phyloP scores from a whole-genome alignment of 2,888 invertebrate species.

The Drosophila falleni region DNA sequence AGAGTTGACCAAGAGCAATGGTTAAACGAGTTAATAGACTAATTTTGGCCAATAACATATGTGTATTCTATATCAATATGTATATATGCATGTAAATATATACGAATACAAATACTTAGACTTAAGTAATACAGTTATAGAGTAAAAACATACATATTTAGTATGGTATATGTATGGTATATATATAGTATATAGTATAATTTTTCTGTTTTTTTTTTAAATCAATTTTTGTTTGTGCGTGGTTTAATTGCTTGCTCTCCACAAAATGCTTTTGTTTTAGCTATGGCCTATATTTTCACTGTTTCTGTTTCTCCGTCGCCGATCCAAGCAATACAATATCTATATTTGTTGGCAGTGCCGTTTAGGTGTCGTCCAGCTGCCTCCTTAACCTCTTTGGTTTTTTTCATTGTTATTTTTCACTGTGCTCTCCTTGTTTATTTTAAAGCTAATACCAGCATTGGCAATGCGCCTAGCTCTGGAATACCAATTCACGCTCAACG shows the following conservation, averaged over 20 bases:
- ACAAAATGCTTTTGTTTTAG: slow-evolving; percentile 10
- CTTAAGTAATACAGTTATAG: slow-evolving; percentile 55
- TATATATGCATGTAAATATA: slow-evolving; percentile 30
- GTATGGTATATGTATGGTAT: slow-evolving; percentile 36
- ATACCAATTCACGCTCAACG: slow-evolving; percentile 83
- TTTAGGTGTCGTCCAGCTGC: slow-evolving; percentile 24
- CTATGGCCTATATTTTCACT: slow-evolving; percentile 10
- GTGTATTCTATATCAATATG: slow-evolving; percentile 36
- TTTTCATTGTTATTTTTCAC: slow-evolving; percentile 24
- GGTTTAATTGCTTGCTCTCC: slow-evolving; percentile 49
- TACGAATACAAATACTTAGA: slow-evolving; percentile 47
- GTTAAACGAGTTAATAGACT: slow-evolving; percentile 53
- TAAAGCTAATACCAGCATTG: slow-evolving; percentile 68
- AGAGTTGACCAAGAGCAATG: slow-evolving; percentile 54
- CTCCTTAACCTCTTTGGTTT: slow-evolving; percentile 67
- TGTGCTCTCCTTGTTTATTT: slow-evolving; percentile 40
- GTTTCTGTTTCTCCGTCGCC: background rate
- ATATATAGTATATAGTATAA: slow-evolving; percentile 23
- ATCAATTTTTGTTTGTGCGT: slow-evolving; percentile 48
- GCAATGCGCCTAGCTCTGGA: slow-evolving; percentile 72
- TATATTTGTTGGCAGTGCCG: slow-evolving; percentile 32
- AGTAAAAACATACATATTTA: slow-evolving; percentile 66
- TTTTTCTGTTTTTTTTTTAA: slow-evolving; percentile 30
- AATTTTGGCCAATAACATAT: slow-evolving; percentile 69
- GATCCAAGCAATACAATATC: slow-evolving; percentile 25